Evolutionary conservation across 2,888 invertebrate species (phyloP).

Genomic region (Lithodes maja): DNA sequence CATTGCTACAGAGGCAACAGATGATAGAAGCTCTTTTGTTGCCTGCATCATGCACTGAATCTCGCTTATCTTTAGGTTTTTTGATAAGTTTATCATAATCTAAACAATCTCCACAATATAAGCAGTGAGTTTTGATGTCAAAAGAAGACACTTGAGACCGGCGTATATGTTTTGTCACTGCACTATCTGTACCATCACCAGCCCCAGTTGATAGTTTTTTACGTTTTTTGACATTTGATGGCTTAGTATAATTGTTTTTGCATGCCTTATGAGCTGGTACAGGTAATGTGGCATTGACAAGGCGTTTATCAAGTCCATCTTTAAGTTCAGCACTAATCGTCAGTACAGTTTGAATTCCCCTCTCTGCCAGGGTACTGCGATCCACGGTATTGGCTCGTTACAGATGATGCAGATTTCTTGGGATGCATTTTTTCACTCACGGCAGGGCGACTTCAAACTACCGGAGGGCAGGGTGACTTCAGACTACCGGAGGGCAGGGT

Average conservation of each 20-base stretch:
- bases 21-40: constrained; percentile 11
- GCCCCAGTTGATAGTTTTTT: neutral
- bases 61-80: too few relatives aligned
- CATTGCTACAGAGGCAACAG: neutral
- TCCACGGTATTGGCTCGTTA: neutral
- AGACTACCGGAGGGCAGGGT: too few relatives aligned
- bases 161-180: neutral
- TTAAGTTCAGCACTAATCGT: neutral
- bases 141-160: neutral
- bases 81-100: neutral
- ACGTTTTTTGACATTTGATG: neutral
- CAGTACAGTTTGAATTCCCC: neutral
- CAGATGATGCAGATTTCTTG: neutral
- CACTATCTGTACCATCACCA: neutral
- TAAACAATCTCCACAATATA: neutral
- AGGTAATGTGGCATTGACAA: neutral
- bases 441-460: neutral
- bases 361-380: neutral
- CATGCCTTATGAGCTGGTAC: neutral
- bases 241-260: neutral
- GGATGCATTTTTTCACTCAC: neutral
- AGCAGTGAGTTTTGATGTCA: neutral
- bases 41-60: neutral
- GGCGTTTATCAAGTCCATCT: neutral
- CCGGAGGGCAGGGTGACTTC: too few relatives aligned